These are phyloP conservation scores for Catharus bicknelli DNA, from an alignment of 2,113 vertebrate genomes.

Conservation along the genomic window DNA sequence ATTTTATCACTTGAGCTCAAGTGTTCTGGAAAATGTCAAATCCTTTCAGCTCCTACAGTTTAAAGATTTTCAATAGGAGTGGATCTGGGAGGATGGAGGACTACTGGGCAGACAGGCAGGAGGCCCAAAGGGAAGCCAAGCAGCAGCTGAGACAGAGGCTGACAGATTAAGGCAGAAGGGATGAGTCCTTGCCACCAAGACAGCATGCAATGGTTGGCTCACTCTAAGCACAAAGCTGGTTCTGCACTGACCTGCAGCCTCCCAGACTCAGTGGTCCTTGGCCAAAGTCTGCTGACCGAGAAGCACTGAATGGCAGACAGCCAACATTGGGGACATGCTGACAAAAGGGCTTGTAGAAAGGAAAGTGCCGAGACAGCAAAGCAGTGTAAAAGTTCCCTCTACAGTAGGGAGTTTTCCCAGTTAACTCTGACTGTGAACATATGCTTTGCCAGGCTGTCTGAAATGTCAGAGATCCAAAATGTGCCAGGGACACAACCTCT, in stretches of 20 bases:
- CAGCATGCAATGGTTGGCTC: background rate
- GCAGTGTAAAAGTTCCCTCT: background rate
- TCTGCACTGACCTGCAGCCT: background rate
- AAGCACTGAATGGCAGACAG: background rate
- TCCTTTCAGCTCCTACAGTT: conserved; percentile 60
- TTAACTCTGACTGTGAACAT: background rate
- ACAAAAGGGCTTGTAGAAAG: background rate
- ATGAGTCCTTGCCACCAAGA: background rate
- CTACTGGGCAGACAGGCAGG: conserved; percentile 17
- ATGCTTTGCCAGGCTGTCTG: background rate
- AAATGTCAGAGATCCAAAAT: background rate
- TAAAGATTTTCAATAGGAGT: conserved; percentile 64
- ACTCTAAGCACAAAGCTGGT: background rate
- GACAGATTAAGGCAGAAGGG: conserved; percentile 4
- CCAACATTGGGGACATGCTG: background rate
- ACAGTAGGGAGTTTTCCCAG: background rate
- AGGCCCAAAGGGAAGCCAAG: conserved; percentile 27
- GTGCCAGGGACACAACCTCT: background rate
- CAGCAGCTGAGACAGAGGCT: background rate
- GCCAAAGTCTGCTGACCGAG: background rate
- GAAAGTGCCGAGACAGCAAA: background rate
- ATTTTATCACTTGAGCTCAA: conserved; percentile 71
- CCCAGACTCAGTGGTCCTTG: background rate
- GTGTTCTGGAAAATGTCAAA: conserved; percentile 68
- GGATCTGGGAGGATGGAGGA: conserved; percentile 6